Evolutionary conservation across 1,140 invertebrate species (phyloP).

Genomic region (Neomicropteryx cornuta): DNA sequence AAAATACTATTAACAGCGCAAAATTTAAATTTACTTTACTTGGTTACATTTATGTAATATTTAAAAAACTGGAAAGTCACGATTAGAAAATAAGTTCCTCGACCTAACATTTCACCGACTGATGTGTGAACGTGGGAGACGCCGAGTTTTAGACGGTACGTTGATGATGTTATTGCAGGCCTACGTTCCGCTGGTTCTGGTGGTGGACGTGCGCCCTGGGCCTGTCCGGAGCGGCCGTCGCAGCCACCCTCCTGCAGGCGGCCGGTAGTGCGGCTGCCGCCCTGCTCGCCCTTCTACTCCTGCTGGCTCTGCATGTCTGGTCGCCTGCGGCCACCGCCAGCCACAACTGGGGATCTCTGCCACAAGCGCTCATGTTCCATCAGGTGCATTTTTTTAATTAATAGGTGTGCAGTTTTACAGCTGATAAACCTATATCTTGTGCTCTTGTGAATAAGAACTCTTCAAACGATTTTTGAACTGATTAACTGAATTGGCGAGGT

Average conservation of each 20-base stretch:
- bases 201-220: slow-evolving; percentile 88
- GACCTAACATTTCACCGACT: too few species aligned
- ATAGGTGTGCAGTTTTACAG: too few species aligned
- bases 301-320: slow-evolving; percentile 84
- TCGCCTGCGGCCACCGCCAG: slow-evolving; percentile 69
- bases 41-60: too few species aligned
- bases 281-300: slow-evolving; percentile 72
- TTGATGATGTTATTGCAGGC: slow-evolving; percentile 58
- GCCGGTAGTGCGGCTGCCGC: slow-evolving; percentile 84
- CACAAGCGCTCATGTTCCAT: slow-evolving; percentile 97
- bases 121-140: too few species aligned
- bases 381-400: slow-evolving; percentile 55
- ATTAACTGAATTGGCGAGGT: too few species aligned
- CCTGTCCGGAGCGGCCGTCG: slow-evolving; percentile 73
- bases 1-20: too few species aligned
- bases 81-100: too few species aligned
- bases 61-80: too few species aligned
- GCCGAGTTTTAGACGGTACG: too few species aligned
- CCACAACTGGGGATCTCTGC: slow-evolving; percentile 91
- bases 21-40: too few species aligned
- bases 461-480: too few species aligned
- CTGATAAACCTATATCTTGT: not conserved
- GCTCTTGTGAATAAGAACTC: too few species aligned
- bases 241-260: slow-evolving; percentile 94
- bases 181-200: slow-evolving; percentile 93